Evolutionary conservation across 2,113 vertebrate genomes (phyloP).

Genomic region (Sapayoa aenigma): DNA sequence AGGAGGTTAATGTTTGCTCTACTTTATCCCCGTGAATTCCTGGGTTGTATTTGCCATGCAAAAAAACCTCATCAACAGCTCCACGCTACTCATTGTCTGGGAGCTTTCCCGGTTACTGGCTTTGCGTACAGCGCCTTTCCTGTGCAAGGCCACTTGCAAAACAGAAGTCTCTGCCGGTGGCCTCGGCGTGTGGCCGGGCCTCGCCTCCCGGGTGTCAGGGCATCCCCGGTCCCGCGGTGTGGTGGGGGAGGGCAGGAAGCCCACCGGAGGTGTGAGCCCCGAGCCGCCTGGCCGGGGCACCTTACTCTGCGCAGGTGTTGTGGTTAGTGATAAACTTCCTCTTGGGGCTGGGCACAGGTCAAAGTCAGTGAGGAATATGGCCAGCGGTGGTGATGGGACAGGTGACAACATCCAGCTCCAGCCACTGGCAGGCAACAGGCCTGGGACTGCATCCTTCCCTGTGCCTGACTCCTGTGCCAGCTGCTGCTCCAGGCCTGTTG

Average conservation of each 20-base stretch:
- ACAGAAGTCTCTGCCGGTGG: accelerated
- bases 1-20: not conserved
- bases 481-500: not conserved
- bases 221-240: not conserved
- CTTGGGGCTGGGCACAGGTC: not conserved
- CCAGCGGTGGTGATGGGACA: not conserved
- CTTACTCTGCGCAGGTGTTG: not conserved
- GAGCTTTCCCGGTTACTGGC: not conserved
- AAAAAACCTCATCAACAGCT: not conserved
- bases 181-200: not conserved
- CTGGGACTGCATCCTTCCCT: not conserved
- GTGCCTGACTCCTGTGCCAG: not conserved
- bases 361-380: not conserved
- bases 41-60: not conserved
- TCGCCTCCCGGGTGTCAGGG: too few relatives aligned
- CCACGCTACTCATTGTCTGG: not conserved
- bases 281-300: too few relatives aligned
- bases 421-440: not conserved
- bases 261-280: not conserved
- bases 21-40: not conserved
- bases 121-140: not conserved
- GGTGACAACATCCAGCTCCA: not conserved
- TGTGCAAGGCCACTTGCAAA: not conserved
- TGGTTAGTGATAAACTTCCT: not conserved
- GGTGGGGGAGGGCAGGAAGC: accelerated